Conservation (phyloP, 2,113 vertebrate genomes). For the Falcunculus frontatus region DNA sequence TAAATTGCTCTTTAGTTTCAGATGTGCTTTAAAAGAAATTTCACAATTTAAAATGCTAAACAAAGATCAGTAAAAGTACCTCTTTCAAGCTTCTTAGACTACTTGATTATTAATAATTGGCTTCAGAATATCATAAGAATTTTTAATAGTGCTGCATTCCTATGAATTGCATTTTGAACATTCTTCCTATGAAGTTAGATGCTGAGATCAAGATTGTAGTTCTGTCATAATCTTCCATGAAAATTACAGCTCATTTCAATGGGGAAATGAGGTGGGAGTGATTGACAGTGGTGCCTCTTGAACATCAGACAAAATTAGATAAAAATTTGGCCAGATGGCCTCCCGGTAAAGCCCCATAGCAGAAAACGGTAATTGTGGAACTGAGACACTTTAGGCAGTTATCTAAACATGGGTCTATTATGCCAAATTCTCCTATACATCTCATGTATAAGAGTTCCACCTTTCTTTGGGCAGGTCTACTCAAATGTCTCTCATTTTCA, state of each 20-base stretch:
- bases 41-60: background rate
- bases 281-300: background rate
- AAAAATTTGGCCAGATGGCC: background rate
- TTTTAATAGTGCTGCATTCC: background rate
- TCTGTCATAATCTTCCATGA: background rate
- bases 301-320: background rate
- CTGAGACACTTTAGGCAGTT: background rate
- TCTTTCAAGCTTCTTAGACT: background rate
- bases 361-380: background rate
- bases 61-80: background rate
- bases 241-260: background rate
- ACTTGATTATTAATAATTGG: background rate
- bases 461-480: background rate
- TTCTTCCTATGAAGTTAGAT: background rate
- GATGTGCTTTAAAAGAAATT: background rate
- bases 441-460: background rate
- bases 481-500: background rate
- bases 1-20: background rate
- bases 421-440: background rate
- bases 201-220: background rate
- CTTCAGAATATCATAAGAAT: background rate
- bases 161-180: background rate
- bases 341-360: background rate
- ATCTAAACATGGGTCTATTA: background rate
- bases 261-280: background rate